These are phyloP conservation scores for Metacarcinus magister DNA, from an alignment of 2,888 invertebrate species.

Conservation along the genomic window DNA sequence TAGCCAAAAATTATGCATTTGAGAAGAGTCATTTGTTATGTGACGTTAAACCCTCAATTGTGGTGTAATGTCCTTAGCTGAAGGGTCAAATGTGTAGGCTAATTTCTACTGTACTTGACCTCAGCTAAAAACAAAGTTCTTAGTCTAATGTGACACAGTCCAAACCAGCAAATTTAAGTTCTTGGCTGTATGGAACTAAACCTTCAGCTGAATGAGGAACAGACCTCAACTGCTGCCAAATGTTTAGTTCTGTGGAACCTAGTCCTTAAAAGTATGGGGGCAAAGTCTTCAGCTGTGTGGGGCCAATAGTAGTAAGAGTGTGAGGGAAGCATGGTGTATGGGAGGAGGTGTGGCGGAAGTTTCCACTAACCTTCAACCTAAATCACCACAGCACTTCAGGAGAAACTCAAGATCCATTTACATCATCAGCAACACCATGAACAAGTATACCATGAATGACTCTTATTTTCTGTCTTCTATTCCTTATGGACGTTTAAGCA, in stretches of 20 bases:
- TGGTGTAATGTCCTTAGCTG: slow-evolving; percentile 3
- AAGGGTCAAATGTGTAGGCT: not conserved
- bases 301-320: slow-evolving; percentile 46
- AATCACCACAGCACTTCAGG: slow-evolving; percentile 47
- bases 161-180: slow-evolving; percentile 47
- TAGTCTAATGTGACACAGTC: slow-evolving; percentile 46
- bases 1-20: slow-evolving; percentile 41
- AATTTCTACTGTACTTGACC: slow-evolving; percentile 51
- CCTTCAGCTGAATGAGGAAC: not conserved
- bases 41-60: slow-evolving; percentile 21
- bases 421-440: slow-evolving; percentile 50
- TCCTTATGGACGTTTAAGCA: slow-evolving; percentile 72
- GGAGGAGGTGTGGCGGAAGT: not conserved
- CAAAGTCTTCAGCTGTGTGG: slow-evolving; percentile 43
- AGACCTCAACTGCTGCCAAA: not conserved
- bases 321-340: not conserved
- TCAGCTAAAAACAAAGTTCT: slow-evolving; percentile 49
- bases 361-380: slow-evolving; percentile 39
- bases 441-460: slow-evolving; percentile 37
- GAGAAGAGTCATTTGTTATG: not conserved
- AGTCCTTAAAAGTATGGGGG: slow-evolving; percentile 44
- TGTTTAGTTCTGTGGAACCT: slow-evolving; percentile 35
- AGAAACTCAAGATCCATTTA: slow-evolving; percentile 40
- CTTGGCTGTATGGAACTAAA: slow-evolving; percentile 47
- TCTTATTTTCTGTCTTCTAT: slow-evolving; percentile 54